Evolutionary conservation across 1,140 invertebrate genomes (phyloP).

Genomic region (Lasioglossum albipes): DNA sequence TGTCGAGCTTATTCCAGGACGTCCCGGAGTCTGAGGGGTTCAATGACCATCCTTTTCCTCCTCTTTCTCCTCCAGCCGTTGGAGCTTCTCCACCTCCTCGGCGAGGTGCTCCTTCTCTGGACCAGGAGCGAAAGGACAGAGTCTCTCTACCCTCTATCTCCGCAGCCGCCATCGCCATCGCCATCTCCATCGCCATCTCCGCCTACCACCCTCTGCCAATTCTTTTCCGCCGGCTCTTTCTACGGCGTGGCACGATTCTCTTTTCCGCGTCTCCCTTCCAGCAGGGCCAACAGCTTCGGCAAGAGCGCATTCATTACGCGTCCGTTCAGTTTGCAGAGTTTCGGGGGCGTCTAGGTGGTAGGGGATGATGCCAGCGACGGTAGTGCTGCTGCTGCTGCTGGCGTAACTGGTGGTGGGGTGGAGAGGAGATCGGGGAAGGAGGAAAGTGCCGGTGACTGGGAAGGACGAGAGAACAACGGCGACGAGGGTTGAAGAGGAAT

Average conservation of each 20-base stretch:
- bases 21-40: conserved; percentile 57
- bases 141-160: conserved; percentile 36
- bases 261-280: neutral
- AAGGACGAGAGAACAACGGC: conserved; percentile 48
- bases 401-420: conserved; percentile 1
- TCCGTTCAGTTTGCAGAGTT: conserved; percentile 66
- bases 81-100: too few relatives aligned
- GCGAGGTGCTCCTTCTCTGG: conserved; percentile 22
- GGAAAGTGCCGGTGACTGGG: conserved; percentile 47
- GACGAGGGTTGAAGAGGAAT: conserved; percentile 40
- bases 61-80: conserved; percentile 25
- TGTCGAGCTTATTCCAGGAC: conserved; percentile 57
- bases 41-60: conserved; percentile 63
- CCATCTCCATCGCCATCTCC: too few relatives aligned
- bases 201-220: conserved; percentile 33
- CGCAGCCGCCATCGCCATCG: neutral
- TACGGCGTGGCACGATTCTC: neutral
- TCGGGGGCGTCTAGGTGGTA: conserved; percentile 15
- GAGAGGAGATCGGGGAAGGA: conserved; percentile 45
- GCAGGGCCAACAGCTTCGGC: conserved; percentile 42
- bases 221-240: conserved; percentile 21
- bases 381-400: too few relatives aligned
- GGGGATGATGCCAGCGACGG: too few relatives aligned
- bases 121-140: conserved; percentile 43
- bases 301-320: conserved; percentile 70